Base-by-base conservation (phyloP, 1,140 invertebrate genomes). In the Hirudo medicinalis region DNA sequence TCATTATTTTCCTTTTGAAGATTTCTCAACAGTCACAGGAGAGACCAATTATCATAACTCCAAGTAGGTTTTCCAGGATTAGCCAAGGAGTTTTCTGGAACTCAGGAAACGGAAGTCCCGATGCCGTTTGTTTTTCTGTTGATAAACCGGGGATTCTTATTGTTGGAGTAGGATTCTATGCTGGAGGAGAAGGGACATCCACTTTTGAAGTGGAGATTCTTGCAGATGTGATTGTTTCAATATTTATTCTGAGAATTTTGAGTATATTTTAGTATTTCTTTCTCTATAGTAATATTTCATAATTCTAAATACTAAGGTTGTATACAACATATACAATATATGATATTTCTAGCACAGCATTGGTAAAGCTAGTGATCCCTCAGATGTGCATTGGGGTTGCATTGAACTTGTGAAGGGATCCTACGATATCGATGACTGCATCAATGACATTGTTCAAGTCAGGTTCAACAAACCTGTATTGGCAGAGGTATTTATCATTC, bases 71-170 rank as follows among this genome's bases (percentile, higher is more conserved):
- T 79, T 90, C 90, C 11, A 87, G 91, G 70, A 89, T 90, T 15
- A 94, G 92, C 80, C 87, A 90, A 77, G 89, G 88, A 54, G 86
- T 91, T 54, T 91, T 91, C 2, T 98, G 95, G 95, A 96, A 97
- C 78, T 95, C 93, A 2, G 93, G 93, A 4, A 94, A 93, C 81
- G 94, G 94, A 49, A 93, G 91, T 29, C 91, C 94, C 0, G 95
- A 99, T 84, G 94, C 94, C 6, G 92, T 99, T 76, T 91, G 91
- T 75, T 96, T 98, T 78, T 88, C 88, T 22, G 94, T 97, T 11
- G 94, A 99, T 82, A 85, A 89, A 53, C 83, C 89, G 0, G 94
- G 93, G 1, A 89, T 97, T 69, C 87, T 90, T 40, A 87, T 99
- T 53, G 89, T 90, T 54, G 94, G 95, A 2, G 89, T 90, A 67